Evolutionary conservation across 2,888 invertebrate species (phyloP), one percentile per base, ranked within the genome.

Genomic region (Pseudococcus jackbeardsleyi): DNA sequence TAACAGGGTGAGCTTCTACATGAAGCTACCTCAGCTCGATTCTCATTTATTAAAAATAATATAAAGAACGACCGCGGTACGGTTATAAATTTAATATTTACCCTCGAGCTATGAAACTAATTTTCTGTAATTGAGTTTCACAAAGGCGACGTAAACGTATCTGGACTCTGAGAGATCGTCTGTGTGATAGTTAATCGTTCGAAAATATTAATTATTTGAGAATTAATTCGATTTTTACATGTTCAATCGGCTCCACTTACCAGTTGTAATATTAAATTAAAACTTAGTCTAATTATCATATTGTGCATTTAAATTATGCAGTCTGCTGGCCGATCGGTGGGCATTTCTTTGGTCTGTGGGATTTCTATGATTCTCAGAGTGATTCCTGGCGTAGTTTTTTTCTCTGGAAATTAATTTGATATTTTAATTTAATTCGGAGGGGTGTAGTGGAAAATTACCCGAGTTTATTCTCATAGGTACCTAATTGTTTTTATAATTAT

Each of bases 121-220:
- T 79, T 79, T 79, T 79, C 79, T 79, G 42, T 79, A 79, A 79
- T 79, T 79, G 79, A 79, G 79, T 79, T 79, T 79, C 79, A 79
- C 79, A 79, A 79, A 79, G 42, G 79, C 79, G 79, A 79, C 79
- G 79, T 79, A 42, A 79, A 79, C 79, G n/a, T 79, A 72, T 26
- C 72, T 19, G 26, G 3, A 3, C 26, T 33, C 26, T 59, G 72
- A 33, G 39, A 79, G 79, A 79, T 79, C 33, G 68, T 72, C 33
- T 79, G 79, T 79, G 46, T 42, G 79, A 79, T 79, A 79, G 79
- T 79, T 42, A 42, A 79, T 79, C 42, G 79, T 42, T 79, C 8
- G 79, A 42, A 79, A 79, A 79, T 42, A 42, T 79, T 79, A 79
- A 79, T 79, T 79, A 79, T 79, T 79, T 42, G 39, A 39, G 79